phyloP scores from a whole-genome alignment of 2,888 invertebrate species.

The Epiperipatus broadwayi region DNA sequence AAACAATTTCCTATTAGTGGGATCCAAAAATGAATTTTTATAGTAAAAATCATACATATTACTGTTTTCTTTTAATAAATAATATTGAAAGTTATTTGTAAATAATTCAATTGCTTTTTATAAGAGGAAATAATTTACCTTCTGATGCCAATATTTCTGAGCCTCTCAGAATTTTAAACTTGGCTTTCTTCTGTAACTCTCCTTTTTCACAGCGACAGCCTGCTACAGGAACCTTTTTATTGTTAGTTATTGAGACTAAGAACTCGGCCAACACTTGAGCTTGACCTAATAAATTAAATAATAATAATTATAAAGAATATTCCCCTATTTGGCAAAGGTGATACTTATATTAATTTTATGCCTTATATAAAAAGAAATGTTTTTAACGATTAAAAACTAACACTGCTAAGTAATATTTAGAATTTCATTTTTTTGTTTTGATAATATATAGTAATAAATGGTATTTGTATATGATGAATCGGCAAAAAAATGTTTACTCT shows the following conservation, averaged over 20 bases:
- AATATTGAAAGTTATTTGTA: background rate
- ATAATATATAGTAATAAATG: too few relatives aligned
- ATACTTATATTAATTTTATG: too few relatives aligned
- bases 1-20: too few relatives aligned
- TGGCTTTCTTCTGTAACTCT: constrained; percentile 42
- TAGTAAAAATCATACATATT: too few relatives aligned
- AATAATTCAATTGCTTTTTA: background rate
- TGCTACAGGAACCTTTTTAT: constrained; percentile 56
- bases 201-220: constrained; percentile 72
- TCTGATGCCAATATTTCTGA: constrained; percentile 42
- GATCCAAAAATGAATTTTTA: too few relatives aligned
- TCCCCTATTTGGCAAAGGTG: too few relatives aligned
- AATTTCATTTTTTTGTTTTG: too few relatives aligned
- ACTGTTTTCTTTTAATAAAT: background rate
- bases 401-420: too few relatives aligned
- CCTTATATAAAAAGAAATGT: too few relatives aligned
- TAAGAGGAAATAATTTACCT: constrained; percentile 34
- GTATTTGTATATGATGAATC: too few relatives aligned
- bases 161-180: constrained; percentile 47
- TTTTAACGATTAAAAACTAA: too few relatives aligned
- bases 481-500: too few relatives aligned
- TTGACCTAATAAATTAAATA: constrained; percentile 39
- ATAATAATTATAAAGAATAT: background rate
- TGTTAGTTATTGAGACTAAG: constrained; percentile 52
- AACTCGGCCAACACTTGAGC: constrained; percentile 69